Conservation (phyloP, 2,888 invertebrate genomes). For the Cheilosia grossa region DNA sequence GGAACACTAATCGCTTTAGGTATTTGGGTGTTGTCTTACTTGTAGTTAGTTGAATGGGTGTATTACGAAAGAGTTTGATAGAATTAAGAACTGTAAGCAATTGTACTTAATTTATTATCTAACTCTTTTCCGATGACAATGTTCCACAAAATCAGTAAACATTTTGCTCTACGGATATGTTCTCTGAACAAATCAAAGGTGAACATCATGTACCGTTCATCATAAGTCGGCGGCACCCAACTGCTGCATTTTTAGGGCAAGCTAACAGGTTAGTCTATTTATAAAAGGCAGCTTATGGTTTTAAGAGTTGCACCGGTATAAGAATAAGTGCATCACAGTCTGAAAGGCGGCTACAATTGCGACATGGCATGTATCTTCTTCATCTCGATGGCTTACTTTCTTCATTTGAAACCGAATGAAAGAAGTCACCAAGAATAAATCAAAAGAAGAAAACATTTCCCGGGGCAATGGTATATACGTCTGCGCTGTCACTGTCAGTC, state of each 20-base stretch:
- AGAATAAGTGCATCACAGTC: slow-evolving; percentile 45
- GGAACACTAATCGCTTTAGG: background rate
- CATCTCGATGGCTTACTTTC: slow-evolving; percentile 57
- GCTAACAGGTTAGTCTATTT: slow-evolving; percentile 69
- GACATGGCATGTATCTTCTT: slow-evolving; percentile 49
- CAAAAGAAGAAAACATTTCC: slow-evolving; percentile 16
- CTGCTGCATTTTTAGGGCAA: slow-evolving; percentile 53
- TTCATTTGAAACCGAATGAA: slow-evolving; percentile 48
- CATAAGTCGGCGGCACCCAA: background rate
- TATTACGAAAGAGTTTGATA: background rate
- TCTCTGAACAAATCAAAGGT: slow-evolving; percentile 18
- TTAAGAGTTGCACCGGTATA: slow-evolving; percentile 24
- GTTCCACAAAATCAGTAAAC: background rate
- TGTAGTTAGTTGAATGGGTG: background rate
- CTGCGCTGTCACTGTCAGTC: slow-evolving; percentile 13
- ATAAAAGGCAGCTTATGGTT: slow-evolving; percentile 39
- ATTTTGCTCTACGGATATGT: background rate
- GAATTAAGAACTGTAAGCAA: background rate
- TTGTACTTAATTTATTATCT: background rate
- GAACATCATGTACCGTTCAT: slow-evolving; percentile 4
- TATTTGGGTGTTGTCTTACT: background rate
- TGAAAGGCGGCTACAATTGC: slow-evolving; percentile 10
- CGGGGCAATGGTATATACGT: slow-evolving; percentile 13
- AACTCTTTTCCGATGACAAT: background rate
- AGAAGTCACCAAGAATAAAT: slow-evolving; percentile 55